A percentile compares a stretch with the other conserved stretches of the same genome.
Conservation (phyloP, 1,140 invertebrate species). For the Agraylea sexmaculata region DNA sequence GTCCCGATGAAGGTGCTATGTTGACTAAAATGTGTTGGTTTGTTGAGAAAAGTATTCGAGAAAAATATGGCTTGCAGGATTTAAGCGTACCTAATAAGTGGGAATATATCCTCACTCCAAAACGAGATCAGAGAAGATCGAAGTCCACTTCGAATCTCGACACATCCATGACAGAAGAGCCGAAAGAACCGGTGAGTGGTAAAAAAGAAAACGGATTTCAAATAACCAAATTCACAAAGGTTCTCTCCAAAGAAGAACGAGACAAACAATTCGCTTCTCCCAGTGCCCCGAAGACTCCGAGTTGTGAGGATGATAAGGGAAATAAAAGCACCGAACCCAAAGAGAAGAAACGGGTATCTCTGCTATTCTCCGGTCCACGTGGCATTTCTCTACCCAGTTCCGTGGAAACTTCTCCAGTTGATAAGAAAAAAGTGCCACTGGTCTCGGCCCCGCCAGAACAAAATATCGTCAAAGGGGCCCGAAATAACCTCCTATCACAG, state of each 20-base stretch:
- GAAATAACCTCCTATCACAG: slow-evolving; percentile 40
- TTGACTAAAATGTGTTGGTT: slow-evolving; percentile 54
- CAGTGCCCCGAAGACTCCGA: not conserved
- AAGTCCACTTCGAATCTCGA: slow-evolving; percentile 18
- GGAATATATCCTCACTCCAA: slow-evolving; percentile 37
- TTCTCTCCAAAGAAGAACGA: slow-evolving; percentile 37
- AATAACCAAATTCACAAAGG: slow-evolving; percentile 41
- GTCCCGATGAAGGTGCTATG: slow-evolving; percentile 43
- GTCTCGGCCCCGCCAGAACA: slow-evolving; percentile 28
- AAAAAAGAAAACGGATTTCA: slow-evolving; percentile 30
- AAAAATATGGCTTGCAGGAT: slow-evolving; percentile 44
- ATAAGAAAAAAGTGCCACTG: slow-evolving; percentile 18
- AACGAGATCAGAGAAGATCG: slow-evolving; percentile 19
- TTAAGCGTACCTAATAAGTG: slow-evolving; percentile 44
- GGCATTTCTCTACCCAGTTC: slow-evolving; percentile 12
- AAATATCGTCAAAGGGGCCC: slow-evolving; percentile 22
- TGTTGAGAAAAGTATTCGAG: slow-evolving; percentile 44
- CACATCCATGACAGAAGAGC: slow-evolving; percentile 23
- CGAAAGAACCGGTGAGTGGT: slow-evolving; percentile 23
- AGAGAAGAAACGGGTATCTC: slow-evolving; percentile 11
- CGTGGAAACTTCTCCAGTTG: slow-evolving; percentile 13
- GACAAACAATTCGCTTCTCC: slow-evolving; percentile 29
- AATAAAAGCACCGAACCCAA: slow-evolving; percentile 1
- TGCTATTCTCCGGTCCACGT: slow-evolving; percentile 14
- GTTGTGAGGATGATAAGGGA: not conserved